Base-by-base conservation (phyloP, 2,113 vertebrate genomes). In the Brachyhypopomus gauderio region DNA sequence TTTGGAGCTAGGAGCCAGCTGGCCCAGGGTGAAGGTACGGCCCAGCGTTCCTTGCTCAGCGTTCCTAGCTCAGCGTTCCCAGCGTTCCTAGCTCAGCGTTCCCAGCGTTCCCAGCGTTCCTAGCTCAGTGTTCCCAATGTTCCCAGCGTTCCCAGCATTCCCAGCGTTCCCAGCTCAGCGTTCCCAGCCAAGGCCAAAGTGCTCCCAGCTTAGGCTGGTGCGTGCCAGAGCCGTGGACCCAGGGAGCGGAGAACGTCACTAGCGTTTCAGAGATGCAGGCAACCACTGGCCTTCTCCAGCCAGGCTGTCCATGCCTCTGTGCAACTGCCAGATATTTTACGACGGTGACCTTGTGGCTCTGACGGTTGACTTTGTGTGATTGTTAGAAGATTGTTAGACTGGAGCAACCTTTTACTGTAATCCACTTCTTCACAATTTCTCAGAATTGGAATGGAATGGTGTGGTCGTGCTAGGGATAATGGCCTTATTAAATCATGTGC, bases 321-420 rank as follows among this genome's bases (percentile, higher is more conserved):
- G 27, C 45, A 3, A 1, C 36, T 73, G 60, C 63, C 48, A 72
- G 45, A 62, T 23, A 23, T 41, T 79, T 62, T 27, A 72, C 62
- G 55, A 12, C 66, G 7, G 34, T 60, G 67, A 63, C 82, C 72
- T 75, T 79, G 38, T 17, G 27, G 25, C 22, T 25, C 60, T 60
- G 56, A 72, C 36, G 56, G 69, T 45, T 36, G 77, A 25, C 56
- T 22, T 36, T 73, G 67, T 19, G 19, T 63, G 58, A 64, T 73
- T 73, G 58, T 80, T 63, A 22, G 70, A 25, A 12, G 70, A 80
- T 55, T 52, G 66, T 64, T 58, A 58, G 67, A 59, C 64, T 38
- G 14, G 59, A 56, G 27, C 30, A 79, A 38, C 48, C 67, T 79
- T 79, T 72, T 79, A 71, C 36, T 25, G 69, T 79, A 62, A 79